Conservation (phyloP, 2,113 vertebrate species). For the Thinocorus orbignyianus region DNA sequence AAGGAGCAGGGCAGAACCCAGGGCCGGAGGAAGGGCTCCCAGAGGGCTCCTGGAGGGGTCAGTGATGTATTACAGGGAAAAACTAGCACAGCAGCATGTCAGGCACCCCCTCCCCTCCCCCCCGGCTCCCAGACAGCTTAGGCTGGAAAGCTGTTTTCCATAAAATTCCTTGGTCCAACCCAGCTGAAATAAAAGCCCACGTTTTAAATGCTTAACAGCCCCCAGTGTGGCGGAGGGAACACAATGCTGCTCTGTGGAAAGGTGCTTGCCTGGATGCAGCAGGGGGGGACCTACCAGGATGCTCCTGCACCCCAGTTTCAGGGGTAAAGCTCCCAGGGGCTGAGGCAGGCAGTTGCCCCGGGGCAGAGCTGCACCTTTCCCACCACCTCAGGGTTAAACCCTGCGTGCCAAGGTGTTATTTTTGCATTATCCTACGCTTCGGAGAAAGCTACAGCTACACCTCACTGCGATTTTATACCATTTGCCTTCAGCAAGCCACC, state of each 20-base stretch:
- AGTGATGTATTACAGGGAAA: fast-evolving
- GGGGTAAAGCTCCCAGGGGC: not conserved
- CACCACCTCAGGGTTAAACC: no score
- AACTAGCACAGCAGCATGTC: not conserved
- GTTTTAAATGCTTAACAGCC: not conserved
- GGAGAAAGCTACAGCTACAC: not conserved
- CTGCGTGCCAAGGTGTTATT: fast-evolving
- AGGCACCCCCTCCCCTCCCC: not conserved
- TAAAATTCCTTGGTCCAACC: not conserved
- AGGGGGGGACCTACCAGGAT: not conserved
- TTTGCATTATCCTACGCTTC: fast-evolving
- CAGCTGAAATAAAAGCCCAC: not conserved
- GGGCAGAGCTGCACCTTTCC: not conserved
- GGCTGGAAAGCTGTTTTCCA: not conserved
- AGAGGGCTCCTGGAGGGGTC: not conserved
- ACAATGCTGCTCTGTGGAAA: not conserved
- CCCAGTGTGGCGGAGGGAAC: fast-evolving
- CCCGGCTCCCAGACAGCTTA: not conserved
- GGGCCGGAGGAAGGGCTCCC: not conserved
- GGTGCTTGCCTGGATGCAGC: fast-evolving
- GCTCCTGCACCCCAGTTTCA: not conserved
- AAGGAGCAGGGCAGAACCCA: not conserved
- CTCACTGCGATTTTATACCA: not conserved
- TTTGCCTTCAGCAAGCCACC: not conserved
- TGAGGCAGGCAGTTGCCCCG: not conserved